Evolutionary conservation across 1,140 invertebrate species (phyloP).

Genomic region (Grapholita molesta): DNA sequence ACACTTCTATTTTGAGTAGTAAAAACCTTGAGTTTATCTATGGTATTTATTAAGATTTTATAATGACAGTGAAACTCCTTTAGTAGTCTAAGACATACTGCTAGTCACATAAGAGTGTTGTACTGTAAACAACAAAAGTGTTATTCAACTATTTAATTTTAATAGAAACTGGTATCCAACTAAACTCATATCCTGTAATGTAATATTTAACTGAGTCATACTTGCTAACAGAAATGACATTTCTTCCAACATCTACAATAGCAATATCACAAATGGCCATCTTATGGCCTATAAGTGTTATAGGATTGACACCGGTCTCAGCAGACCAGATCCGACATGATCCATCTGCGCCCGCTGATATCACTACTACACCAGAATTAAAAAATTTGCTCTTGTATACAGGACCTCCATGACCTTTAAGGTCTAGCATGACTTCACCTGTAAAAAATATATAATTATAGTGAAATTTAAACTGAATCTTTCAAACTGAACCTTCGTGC

Average conservation of each 20-base stretch:
- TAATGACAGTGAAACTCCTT: too few species aligned
- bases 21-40: too few species aligned
- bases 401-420: constrained; percentile 84
- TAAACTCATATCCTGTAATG: too few species aligned
- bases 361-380: constrained; percentile 84
- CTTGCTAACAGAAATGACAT: constrained; percentile 85
- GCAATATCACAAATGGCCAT: constrained; percentile 82
- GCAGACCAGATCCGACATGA: constrained; percentile 85
- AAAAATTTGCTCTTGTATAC: constrained; percentile 85
- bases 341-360: constrained; percentile 85
- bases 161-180: too few species aligned
- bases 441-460: constrained; percentile 31
- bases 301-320: constrained; percentile 82
- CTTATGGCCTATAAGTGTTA: constrained; percentile 83
- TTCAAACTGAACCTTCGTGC: background rate
- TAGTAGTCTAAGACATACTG: too few species aligned
- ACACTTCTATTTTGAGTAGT: constrained; percentile 9
- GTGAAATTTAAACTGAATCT: background rate
- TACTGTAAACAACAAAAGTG: too few species aligned
- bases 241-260: constrained; percentile 85
- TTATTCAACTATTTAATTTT: too few species aligned
- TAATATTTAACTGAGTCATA: constrained; percentile 27
- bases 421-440: constrained; percentile 76
- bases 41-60: too few species aligned
- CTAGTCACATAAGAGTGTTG: too few species aligned